Conservation (phyloP, 2,888 invertebrate species). For the Cremastinae sp. region DNA sequence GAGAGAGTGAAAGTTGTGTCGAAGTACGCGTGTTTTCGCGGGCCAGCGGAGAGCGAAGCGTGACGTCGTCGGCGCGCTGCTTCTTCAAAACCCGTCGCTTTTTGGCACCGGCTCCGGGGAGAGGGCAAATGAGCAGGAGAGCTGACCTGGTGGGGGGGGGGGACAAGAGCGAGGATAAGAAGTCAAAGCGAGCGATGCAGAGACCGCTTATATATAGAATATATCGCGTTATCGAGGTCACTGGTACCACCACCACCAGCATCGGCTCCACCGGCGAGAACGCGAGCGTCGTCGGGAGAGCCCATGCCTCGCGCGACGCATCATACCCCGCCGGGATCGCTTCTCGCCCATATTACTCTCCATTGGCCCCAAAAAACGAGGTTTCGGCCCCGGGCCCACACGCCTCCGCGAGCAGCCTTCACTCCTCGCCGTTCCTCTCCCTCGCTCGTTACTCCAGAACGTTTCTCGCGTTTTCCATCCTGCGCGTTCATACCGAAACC, state of each 20-base stretch:
- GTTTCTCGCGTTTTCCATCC: constrained; percentile 45
- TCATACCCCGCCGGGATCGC: constrained; percentile 49
- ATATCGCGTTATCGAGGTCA: constrained; percentile 78
- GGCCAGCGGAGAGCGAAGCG: constrained; percentile 36
- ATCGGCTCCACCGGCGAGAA: constrained; percentile 63
- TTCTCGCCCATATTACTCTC: constrained; percentile 42
- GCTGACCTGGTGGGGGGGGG: not conserved
- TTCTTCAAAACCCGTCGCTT: constrained; percentile 66
- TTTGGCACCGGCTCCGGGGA: constrained; percentile 74
- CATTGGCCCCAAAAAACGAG: constrained; percentile 49
- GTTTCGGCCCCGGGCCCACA: constrained; percentile 50
- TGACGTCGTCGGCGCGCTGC: constrained; percentile 53
- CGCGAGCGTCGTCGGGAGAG: constrained; percentile 67
- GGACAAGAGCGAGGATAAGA: constrained; percentile 13
- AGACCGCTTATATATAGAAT: constrained; percentile 14
- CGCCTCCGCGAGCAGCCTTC: constrained; percentile 58
- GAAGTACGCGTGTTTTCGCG: constrained; percentile 23
- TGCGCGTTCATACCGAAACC: constrained; percentile 46
- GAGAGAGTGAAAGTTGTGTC: constrained; percentile 70
- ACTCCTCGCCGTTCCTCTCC: constrained; percentile 60
- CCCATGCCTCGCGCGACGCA: constrained; percentile 57
- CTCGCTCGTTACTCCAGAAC: constrained; percentile 3
- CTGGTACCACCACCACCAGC: constrained; percentile 76
- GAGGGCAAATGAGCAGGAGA: not conserved
- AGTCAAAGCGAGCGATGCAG: constrained; percentile 44